Conservation (phyloP, 2,888 invertebrate genomes). For the Tholera decimalis region DNA sequence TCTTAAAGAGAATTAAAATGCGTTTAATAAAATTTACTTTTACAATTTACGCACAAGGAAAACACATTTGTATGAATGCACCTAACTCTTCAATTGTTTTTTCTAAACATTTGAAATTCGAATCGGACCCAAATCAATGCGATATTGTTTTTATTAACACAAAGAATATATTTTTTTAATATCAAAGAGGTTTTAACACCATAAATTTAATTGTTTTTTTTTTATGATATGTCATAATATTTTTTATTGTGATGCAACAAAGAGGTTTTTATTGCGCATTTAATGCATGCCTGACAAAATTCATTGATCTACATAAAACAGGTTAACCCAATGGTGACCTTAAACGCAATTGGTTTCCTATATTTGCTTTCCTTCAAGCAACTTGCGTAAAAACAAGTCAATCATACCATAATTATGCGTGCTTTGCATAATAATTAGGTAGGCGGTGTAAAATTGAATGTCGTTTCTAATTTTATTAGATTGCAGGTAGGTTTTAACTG, state of each 20-base stretch:
- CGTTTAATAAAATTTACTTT: too few relatives aligned
- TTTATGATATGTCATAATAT: not conserved
- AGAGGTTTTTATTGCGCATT: conserved; percentile 12
- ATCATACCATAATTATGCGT: conserved; percentile 43
- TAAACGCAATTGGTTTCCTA: conserved; percentile 76
- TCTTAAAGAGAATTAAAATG: too few relatives aligned
- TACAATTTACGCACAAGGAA: too few relatives aligned
- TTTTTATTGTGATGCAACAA: conserved; percentile 1
- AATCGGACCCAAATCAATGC: conserved; percentile 1
- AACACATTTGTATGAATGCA: not conserved
- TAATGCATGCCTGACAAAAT: conserved; percentile 45
- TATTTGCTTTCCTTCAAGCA: conserved; percentile 76
- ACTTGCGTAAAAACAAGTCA: conserved; percentile 73
- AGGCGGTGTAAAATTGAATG: conserved; percentile 27
- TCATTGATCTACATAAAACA: conserved; percentile 67
- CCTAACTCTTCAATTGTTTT: not conserved
- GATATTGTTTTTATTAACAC: not conserved
- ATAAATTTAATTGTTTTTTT: not conserved
- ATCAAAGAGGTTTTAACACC: conserved; percentile 6
- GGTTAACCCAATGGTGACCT: conserved; percentile 74
- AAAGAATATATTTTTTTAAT: not conserved
- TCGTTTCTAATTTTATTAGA: conserved; percentile 30
- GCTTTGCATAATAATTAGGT: conserved; percentile 56
- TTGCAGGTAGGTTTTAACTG: conserved; percentile 12
- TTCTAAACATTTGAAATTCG: conserved; percentile 3